phyloP scores from a whole-genome alignment of 2,797 vertebrate genomes.

The Triplophysa yarkandensis region DNA sequence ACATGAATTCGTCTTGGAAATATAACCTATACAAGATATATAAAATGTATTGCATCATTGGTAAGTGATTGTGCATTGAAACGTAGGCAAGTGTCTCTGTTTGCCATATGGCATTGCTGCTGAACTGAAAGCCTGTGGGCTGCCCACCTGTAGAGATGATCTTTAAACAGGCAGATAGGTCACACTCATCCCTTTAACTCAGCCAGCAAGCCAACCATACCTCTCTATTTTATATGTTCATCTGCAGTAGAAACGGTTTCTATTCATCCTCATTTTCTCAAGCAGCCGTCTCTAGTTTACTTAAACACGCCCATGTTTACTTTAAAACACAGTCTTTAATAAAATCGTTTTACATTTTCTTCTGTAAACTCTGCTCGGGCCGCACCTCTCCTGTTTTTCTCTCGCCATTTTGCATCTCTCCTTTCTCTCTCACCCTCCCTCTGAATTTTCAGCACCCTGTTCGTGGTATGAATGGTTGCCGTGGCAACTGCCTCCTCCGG shows the following conservation, averaged over 20 bases:
- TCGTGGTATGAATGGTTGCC: slow-evolving; percentile 76
- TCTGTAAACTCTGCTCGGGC: slow-evolving; percentile 1
- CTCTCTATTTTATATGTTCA: slow-evolving; percentile 30
- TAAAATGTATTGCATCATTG: background rate
- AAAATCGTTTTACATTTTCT: slow-evolving; percentile 3
- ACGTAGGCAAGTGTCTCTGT: background rate
- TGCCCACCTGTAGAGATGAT: slow-evolving; percentile 39
- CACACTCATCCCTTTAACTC: slow-evolving; percentile 20
- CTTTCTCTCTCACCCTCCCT: slow-evolving; percentile 50
- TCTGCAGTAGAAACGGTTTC: slow-evolving; percentile 10
- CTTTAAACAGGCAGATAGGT: slow-evolving; percentile 45
- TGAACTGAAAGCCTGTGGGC: slow-evolving; percentile 4
- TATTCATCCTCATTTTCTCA: slow-evolving; percentile 42
- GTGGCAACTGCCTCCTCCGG: slow-evolving; percentile 77
- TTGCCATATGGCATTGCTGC: slow-evolving; percentile 32
- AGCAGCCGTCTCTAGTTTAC: slow-evolving; percentile 27
- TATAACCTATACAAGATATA: too few relatives aligned
- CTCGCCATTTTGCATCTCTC: slow-evolving; percentile 50
- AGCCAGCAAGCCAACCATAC: slow-evolving; percentile 3
- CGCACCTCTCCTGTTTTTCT: slow-evolving; percentile 16
- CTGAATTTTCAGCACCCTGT: slow-evolving; percentile 51
- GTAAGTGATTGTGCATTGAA: background rate
- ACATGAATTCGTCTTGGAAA: too few relatives aligned
- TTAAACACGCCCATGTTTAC: background rate
- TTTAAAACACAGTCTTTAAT: background rate